phyloP scores from a whole-genome alignment of 2,888 invertebrate genomes.

The Dasysyrphus tricinctus region DNA sequence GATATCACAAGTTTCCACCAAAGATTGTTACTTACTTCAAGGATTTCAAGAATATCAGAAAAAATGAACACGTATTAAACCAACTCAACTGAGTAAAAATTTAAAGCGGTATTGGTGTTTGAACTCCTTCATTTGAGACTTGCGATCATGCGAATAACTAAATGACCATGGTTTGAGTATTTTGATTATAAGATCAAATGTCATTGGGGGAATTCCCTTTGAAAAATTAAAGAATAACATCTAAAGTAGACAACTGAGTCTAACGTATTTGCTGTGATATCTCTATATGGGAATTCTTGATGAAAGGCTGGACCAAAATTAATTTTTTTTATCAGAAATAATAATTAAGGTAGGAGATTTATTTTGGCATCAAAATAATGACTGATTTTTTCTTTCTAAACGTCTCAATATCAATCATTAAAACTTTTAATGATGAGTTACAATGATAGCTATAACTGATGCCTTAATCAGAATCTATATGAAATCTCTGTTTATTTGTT shows the following conservation, averaged over 20 bases:
- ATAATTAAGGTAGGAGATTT: too few species aligned
- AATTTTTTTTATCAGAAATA: too few species aligned
- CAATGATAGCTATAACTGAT: too few species aligned
- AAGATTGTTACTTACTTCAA: background rate
- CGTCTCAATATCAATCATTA: too few species aligned
- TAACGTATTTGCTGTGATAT: too few species aligned
- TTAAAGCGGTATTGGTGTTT: background rate
- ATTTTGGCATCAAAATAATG: too few species aligned
- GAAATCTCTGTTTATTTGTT: too few species aligned
- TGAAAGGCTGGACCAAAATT: too few species aligned
- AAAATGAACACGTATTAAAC: background rate
- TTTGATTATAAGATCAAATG: background rate
- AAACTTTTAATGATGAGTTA: too few species aligned
- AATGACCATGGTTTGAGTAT: background rate
- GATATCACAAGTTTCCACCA: constrained; percentile 1
- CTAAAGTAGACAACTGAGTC: background rate
- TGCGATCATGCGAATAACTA: background rate
- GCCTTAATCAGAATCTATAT: too few species aligned
- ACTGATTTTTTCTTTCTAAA: too few species aligned
- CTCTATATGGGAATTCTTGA: too few species aligned
- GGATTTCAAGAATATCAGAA: background rate
- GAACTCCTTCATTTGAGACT: background rate
- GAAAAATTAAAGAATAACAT: background rate
- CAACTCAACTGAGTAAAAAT: background rate
- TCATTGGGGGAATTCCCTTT: constrained; percentile 26